These are phyloP conservation scores for Saiga tatarica DNA, from an alignment of 2,113 vertebrate genomes.

Conservation along the genomic window DNA sequence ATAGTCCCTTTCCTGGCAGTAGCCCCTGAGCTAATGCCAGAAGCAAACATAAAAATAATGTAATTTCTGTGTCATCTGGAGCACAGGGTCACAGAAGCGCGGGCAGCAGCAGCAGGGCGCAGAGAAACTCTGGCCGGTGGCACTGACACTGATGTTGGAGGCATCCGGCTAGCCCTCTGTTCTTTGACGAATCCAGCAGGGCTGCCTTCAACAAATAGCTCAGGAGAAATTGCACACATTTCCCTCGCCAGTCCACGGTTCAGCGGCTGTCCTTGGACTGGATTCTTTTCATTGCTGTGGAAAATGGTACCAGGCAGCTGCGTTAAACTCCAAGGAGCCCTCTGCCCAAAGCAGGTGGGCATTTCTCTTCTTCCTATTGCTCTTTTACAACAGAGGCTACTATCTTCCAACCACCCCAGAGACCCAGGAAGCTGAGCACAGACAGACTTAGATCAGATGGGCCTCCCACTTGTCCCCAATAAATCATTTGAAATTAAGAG, in stretches of 20 bases:
- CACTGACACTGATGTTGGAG: rapidly evolving
- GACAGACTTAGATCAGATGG: slow-evolving; percentile 42
- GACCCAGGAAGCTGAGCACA: slow-evolving; percentile 19
- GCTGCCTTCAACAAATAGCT: not conserved
- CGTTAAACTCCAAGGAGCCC: not conserved
- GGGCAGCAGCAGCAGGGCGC: rapidly evolving
- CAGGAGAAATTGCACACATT: not conserved
- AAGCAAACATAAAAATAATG: not conserved
- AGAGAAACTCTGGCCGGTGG: not conserved
- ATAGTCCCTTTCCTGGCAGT: not conserved
- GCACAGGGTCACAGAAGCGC: not conserved
- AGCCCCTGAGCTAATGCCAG: not conserved
- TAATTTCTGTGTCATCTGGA: not conserved
- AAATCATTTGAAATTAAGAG: slow-evolving; percentile 76
- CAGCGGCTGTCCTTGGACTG: not conserved
- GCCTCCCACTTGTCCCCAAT: slow-evolving; percentile 66
- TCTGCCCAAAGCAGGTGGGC: not conserved
- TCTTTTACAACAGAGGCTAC: slow-evolving; percentile 1
- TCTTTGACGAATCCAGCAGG: not conserved
- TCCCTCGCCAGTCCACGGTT: not conserved
- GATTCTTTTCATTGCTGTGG: not conserved
- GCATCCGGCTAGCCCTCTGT: not conserved
- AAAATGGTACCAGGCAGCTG: not conserved
- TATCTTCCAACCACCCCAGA: slow-evolving; percentile 38
- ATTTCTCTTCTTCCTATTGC: not conserved